Conservation (phyloP, 2,888 invertebrate species). For the Oxystoma pomonae region DNA sequence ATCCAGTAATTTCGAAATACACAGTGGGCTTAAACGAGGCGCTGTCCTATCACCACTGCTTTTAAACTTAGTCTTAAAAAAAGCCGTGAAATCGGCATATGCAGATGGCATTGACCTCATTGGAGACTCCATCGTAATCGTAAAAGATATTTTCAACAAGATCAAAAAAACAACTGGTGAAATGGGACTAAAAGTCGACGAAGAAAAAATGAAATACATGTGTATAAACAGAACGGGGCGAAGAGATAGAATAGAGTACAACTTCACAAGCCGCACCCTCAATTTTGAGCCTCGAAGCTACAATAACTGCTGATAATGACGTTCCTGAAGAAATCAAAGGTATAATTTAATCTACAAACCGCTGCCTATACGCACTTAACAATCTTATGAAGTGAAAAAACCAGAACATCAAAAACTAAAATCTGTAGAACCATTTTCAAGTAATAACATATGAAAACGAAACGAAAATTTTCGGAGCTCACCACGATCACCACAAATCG, state of each 20-base stretch:
- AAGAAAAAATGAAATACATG: conserved; percentile 7
- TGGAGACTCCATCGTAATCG: neutral
- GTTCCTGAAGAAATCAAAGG: neutral
- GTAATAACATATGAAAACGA: neutral
- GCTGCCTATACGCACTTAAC: conserved; percentile 3
- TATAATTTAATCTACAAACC: conserved; percentile 2
- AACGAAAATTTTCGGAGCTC: neutral
- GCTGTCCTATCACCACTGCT: neutral
- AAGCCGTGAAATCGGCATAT: neutral
- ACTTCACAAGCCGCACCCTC: no score
- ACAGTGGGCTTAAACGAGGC: neutral
- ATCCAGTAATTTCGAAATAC: neutral
- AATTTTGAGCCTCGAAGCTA: no score
- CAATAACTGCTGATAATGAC: no score
- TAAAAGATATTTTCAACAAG: conserved; percentile 3
- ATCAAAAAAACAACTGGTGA: neutral
- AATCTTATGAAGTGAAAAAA: conserved; percentile 7
- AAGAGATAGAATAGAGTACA: neutral
- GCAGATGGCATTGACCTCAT: conserved; percentile 7
- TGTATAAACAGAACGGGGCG: neutral
- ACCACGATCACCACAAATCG: neutral
- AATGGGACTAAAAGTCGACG: neutral
- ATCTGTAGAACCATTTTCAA: neutral
- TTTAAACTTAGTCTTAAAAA: neutral
- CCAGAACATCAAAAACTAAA: neutral